phyloP scores from a whole-genome alignment of 2,797 vertebrate species.

The Chloroceryle inda region DNA sequence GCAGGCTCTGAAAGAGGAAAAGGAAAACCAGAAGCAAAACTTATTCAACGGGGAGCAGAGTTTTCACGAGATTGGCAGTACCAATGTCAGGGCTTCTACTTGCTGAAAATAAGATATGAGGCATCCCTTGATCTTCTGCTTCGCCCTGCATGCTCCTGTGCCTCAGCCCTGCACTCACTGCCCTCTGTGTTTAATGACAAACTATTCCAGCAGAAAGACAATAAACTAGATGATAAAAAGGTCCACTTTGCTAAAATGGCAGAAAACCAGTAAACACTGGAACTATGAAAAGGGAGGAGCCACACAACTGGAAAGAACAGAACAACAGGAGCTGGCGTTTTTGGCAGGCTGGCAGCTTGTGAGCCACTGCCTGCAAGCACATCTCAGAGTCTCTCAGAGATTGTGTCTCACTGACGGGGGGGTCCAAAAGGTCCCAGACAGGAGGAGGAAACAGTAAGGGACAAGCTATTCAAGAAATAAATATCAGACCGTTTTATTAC shows the following conservation, averaged over 20 bases:
- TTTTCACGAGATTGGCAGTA: neutral
- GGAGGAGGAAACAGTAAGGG: neutral
- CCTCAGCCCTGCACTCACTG: neutral
- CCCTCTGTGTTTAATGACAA: neutral
- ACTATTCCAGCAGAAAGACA: neutral
- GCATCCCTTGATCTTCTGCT: neutral
- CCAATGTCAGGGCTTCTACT: neutral
- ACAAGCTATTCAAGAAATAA: neutral
- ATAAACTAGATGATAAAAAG: neutral
- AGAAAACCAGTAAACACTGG: slow-evolving; percentile 14
- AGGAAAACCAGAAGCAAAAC: neutral
- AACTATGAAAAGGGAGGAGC: slow-evolving; percentile 7
- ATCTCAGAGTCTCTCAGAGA: neutral
- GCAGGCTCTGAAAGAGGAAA: neutral
- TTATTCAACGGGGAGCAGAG: neutral
- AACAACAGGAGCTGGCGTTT: slow-evolving; percentile 3
- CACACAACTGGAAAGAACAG: neutral
- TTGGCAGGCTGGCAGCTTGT: neutral
- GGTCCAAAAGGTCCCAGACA: neutral
- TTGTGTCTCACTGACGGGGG: neutral
- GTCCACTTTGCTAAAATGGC: neutral
- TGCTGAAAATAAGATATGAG: rapidly evolving
- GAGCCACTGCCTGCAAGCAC: neutral
- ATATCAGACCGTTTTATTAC: neutral
- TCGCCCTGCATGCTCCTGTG: neutral